These are phyloP conservation scores for Temnopleurus reevesii DNA, from an alignment of 53 echinoderm and acorn worm species.

Conservation along the genomic window DNA sequence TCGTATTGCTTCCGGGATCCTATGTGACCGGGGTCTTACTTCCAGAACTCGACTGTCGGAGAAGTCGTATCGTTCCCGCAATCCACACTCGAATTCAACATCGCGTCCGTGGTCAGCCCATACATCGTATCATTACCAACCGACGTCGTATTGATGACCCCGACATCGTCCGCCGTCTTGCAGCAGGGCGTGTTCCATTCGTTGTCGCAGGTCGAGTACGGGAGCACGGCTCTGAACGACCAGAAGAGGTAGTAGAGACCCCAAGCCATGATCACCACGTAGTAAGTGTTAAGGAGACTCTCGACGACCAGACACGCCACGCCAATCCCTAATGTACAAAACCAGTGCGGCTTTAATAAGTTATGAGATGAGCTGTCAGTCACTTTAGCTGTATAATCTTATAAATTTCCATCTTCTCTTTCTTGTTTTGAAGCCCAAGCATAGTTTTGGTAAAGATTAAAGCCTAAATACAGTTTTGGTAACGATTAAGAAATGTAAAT, in stretches of 20 bases:
- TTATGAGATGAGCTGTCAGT: no score
- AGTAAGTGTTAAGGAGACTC: conserved; percentile 80
- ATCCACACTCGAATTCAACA: background rate
- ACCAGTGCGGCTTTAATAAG: no score
- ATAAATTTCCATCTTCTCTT: no score
- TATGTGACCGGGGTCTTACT: conserved; percentile 58
- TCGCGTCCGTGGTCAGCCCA: background rate
- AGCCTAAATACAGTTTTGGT: no score
- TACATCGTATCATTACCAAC: background rate
- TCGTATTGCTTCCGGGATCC: no score
- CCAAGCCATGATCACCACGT: conserved; percentile 94
- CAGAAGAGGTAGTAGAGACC: conserved; percentile 89
- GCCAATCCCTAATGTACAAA: conserved; percentile 76
- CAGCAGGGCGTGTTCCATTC: conserved; percentile 79
- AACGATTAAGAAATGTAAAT: no score
- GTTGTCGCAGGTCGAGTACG: conserved; percentile 89
- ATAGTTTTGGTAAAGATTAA: no score
- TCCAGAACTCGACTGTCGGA: conserved; percentile 85
- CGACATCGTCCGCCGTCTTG: background rate
- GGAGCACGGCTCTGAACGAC: conserved; percentile 83
- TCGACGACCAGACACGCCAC: conserved; percentile 79
- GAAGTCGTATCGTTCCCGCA: conserved; percentile 28
- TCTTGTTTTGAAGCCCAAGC: no score
- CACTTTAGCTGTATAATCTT: no score
- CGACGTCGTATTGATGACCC: background rate